A percentile compares a stretch with the other conserved stretches of the same genome.
phyloP scores from a whole-genome alignment of 2,888 invertebrate species.

The Drosophila kuntzei region DNA sequence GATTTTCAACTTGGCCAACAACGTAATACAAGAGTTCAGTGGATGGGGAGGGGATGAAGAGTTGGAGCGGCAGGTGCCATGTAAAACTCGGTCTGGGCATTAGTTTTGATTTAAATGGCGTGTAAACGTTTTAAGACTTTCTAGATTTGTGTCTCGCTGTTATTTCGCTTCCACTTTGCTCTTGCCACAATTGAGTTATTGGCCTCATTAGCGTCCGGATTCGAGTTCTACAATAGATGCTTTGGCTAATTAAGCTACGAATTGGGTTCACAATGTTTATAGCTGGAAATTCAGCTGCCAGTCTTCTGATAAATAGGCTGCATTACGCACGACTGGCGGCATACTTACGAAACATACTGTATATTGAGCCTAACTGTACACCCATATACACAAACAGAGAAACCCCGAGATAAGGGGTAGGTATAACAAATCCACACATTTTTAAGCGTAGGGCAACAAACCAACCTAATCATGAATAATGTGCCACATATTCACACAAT shows the following conservation, averaged over 20 bases:
- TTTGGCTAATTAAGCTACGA: slow-evolving; percentile 38
- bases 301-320: slow-evolving; percentile 23
- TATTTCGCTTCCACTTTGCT: slow-evolving; percentile 29
- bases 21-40: slow-evolving; percentile 40
- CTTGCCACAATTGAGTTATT: slow-evolving; percentile 77
- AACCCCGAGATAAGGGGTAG: not conserved
- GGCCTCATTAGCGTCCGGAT: slow-evolving; percentile 63
- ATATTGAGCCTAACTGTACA: not conserved
- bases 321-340: slow-evolving; percentile 37
- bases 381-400: slow-evolving; percentile 7
- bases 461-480: slow-evolving; percentile 76
- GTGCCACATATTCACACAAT: slow-evolving; percentile 77
- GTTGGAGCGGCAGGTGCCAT: slow-evolving; percentile 24
- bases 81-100: slow-evolving; percentile 35
- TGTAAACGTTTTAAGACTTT: slow-evolving; percentile 71
- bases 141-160: slow-evolving; percentile 42
- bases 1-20: slow-evolving; percentile 60
- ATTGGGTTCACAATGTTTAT: slow-evolving; percentile 9
- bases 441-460: slow-evolving; percentile 39
- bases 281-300: slow-evolving; percentile 4
- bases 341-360: slow-evolving; percentile 20
- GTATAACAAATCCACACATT: slow-evolving; percentile 9
- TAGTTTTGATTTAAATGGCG: slow-evolving; percentile 80
- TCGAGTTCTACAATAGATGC: slow-evolving; percentile 22
- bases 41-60: not conserved